Percentiles rank a stretch among this genome's conserved stretches.
phyloP scores from a whole-genome alignment of 1,140 invertebrate species.

The Nebria ingens region DNA sequence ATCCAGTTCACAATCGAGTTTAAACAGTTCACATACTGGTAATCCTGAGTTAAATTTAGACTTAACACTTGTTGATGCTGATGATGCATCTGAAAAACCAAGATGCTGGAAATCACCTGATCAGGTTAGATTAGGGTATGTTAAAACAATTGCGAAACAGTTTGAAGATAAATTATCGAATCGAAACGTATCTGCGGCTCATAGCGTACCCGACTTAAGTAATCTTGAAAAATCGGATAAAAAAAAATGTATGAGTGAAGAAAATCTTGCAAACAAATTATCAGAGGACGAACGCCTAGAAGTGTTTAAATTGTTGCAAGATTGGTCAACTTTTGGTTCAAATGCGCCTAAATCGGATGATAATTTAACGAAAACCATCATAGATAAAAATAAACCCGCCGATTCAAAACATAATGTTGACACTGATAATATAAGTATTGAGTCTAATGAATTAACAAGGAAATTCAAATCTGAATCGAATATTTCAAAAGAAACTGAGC shows the following conservation, averaged over 20 bases:
- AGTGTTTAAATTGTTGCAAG: conserved; percentile 42
- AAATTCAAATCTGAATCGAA: not conserved
- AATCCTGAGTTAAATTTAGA: conserved; percentile 30
- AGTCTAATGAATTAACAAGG: not conserved
- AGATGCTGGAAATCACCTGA: conserved; percentile 46
- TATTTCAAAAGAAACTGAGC: conserved; percentile 15
- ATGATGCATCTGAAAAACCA: conserved; percentile 28
- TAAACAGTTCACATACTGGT: conserved; percentile 24
- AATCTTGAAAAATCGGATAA: conserved; percentile 12
- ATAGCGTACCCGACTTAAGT: conserved; percentile 24
- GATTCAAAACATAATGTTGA: not conserved
- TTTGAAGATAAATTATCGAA: conserved; percentile 32
- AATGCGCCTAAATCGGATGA: conserved; percentile 21
- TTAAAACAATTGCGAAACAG: conserved; percentile 45
- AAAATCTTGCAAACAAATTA: conserved; percentile 29
- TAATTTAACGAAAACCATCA: not conserved
- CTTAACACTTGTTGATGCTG: conserved; percentile 29
- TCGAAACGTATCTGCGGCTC: conserved; percentile 17
- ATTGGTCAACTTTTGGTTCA: conserved; percentile 40
- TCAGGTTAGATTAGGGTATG: conserved; percentile 40
- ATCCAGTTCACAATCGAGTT: conserved; percentile 32
- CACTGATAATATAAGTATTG: not conserved
- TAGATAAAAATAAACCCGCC: not conserved
- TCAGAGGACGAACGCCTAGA: conserved; percentile 38
- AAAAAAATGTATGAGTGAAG: conserved; percentile 19